These are phyloP conservation scores for Lordiphosa fenestrarum DNA, from an alignment of 2,888 invertebrate species.

Conservation along the genomic window DNA sequence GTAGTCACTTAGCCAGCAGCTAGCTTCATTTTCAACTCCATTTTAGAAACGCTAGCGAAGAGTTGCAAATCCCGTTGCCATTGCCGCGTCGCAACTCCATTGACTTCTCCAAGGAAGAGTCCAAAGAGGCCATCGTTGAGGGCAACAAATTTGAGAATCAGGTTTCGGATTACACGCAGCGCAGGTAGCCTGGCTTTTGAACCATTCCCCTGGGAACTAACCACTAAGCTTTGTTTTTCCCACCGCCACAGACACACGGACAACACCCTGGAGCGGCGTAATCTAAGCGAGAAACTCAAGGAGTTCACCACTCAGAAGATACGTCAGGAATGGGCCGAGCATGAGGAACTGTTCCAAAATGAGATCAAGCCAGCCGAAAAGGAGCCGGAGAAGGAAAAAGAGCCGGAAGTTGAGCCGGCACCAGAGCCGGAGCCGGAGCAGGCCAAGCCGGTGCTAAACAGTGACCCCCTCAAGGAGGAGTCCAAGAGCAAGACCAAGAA, in stretches of 20 bases:
- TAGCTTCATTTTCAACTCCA: conserved; percentile 27
- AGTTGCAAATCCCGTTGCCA: conserved; percentile 82
- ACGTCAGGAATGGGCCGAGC: conserved; percentile 80
- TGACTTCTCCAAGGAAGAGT: conserved; percentile 82
- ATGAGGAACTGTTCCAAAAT: conserved; percentile 79
- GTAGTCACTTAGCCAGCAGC: background rate
- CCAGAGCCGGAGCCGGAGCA: conserved; percentile 21
- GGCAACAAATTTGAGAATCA: conserved; percentile 83
- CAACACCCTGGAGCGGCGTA: conserved; percentile 78
- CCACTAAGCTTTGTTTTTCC: no score
- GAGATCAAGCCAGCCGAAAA: conserved; percentile 57
- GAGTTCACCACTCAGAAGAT: conserved; percentile 80
- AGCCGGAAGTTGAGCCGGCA: conserved; percentile 17
- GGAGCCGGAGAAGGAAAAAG: conserved; percentile 18
- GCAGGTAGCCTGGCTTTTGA: conserved; percentile 72
- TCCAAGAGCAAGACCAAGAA: conserved; percentile 86
- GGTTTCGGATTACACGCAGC: conserved; percentile 83
- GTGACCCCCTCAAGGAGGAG: conserved; percentile 79
- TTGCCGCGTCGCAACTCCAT: conserved; percentile 84
- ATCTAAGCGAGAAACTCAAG: conserved; percentile 73
- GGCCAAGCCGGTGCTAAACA: conserved; percentile 10
- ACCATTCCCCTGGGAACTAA: fast-evolving
- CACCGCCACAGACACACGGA: conserved; percentile 82
- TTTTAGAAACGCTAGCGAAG: conserved; percentile 80
- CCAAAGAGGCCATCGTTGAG: conserved; percentile 74